Evolutionary conservation across 2,113 vertebrate genomes (phyloP).

Genomic region (Zonotrichia leucophrys): DNA sequence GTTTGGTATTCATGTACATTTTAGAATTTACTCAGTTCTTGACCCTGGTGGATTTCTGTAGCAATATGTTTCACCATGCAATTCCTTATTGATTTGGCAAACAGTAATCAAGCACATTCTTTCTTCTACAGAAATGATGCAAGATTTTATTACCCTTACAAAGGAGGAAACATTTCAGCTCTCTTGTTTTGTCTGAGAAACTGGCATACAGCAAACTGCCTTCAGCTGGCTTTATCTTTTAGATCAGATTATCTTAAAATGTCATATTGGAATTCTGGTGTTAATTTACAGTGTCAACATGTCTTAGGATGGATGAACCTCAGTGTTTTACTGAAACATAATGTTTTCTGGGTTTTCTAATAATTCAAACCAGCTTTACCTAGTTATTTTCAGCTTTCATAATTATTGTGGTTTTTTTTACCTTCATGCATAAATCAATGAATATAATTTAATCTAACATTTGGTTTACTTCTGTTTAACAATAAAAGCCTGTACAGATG

Average conservation of each 20-base stretch:
- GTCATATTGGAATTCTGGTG: not conserved
- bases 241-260: not conserved
- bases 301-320: not conserved
- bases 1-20: not conserved
- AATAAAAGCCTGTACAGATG: constrained; percentile 54
- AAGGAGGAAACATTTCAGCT: not conserved
- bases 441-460: not conserved
- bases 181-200: not conserved
- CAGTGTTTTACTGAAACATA: not conserved
- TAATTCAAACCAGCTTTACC: not conserved
- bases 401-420: not conserved
- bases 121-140: not conserved
- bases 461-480: constrained; percentile 34
- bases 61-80: not conserved
- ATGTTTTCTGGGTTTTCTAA: not conserved
- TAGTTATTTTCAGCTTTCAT: constrained; percentile 11
- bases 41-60: not conserved
- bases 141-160: not conserved
- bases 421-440: not conserved
- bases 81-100: constrained; percentile 26
- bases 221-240: not conserved
- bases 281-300: not conserved
- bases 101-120: not conserved
- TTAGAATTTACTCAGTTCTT: constrained; percentile 4
- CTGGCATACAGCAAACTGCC: not conserved